Conservation (phyloP, 2,888 invertebrate species). For the Heliconius sara region DNA sequence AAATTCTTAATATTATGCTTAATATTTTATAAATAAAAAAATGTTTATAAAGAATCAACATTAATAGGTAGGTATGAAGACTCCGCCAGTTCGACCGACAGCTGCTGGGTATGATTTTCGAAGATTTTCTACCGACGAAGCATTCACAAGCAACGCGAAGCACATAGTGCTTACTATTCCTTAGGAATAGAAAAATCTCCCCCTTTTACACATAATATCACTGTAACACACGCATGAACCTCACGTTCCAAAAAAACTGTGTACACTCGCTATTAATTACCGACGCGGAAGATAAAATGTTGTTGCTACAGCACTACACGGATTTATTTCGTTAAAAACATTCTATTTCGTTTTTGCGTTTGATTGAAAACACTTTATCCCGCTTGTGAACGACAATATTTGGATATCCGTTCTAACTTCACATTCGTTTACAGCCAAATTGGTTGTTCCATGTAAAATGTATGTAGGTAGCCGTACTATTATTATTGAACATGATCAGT, state of each 20-base stretch:
- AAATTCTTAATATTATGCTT: too few species aligned
- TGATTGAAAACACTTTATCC: slow-evolving; percentile 33
- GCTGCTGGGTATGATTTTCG: too few species aligned
- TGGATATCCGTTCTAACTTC: slow-evolving; percentile 31
- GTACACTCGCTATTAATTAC: background rate
- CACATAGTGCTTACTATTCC: too few species aligned
- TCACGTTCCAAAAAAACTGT: background rate
- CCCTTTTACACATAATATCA: too few species aligned
- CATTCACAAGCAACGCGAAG: too few species aligned
- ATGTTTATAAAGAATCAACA: too few species aligned
- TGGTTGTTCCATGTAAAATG: slow-evolving; percentile 31
- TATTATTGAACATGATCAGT: slow-evolving; percentile 1
- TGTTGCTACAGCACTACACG: slow-evolving; percentile 15
- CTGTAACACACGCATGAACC: too few species aligned
- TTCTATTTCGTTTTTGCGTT: slow-evolving; percentile 29
- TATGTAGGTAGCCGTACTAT: background rate
- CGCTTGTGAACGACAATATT: slow-evolving; percentile 31
- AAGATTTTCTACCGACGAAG: too few species aligned
- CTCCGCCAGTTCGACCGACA: too few species aligned
- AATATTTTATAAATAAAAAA: too few species aligned
- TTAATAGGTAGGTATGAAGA: too few species aligned
- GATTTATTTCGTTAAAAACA: slow-evolving; percentile 25
- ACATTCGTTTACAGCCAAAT: slow-evolving; percentile 35
- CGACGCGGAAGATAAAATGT: slow-evolving; percentile 2
- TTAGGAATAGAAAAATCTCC: too few species aligned